Conservation (phyloP, 2,888 invertebrate species). For the Dermolepida albohirtum region DNA sequence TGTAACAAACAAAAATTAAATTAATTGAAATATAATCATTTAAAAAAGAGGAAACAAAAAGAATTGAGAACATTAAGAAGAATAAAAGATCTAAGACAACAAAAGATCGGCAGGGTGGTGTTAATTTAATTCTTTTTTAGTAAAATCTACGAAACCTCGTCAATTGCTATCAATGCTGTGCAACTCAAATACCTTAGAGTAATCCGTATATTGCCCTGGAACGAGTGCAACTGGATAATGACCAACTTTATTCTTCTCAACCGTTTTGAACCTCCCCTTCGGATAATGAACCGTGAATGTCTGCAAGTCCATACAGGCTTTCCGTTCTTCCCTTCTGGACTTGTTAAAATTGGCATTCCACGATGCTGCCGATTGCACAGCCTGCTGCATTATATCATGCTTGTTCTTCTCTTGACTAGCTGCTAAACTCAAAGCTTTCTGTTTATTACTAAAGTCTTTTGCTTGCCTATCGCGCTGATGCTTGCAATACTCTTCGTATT, state of each 20-base stretch:
- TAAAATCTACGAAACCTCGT: too few relatives aligned
- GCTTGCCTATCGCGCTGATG: conserved; percentile 77
- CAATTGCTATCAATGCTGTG: too few relatives aligned
- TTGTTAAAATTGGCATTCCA: conserved; percentile 92
- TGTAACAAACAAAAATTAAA: too few relatives aligned
- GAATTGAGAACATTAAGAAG: too few relatives aligned
- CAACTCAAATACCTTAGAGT: conserved; percentile 70
- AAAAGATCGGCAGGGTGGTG: too few relatives aligned
- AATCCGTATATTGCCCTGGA: conserved; percentile 96
- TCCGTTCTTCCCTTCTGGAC: conserved; percentile 79
- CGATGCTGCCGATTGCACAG: conserved; percentile 85
- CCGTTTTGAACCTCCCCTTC: conserved; percentile 64
- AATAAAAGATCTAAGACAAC: too few relatives aligned
- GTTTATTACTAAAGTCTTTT: conserved; percentile 76
- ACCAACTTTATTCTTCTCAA: conserved; percentile 69
- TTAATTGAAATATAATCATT: too few relatives aligned
- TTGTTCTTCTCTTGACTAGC: conserved; percentile 68
- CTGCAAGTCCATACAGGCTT: conserved; percentile 92
- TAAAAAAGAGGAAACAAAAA: too few relatives aligned
- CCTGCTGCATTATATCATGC: conserved; percentile 82
- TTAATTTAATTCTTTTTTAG: too few relatives aligned
- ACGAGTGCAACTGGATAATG: conserved; percentile 93
- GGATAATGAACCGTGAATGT: conserved; percentile 88
- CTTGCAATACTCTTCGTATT: conserved; percentile 90
- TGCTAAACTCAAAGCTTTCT: conserved; percentile 73